Base-by-base conservation (phyloP, 2,113 vertebrate species). In the Vimba vimba region DNA sequence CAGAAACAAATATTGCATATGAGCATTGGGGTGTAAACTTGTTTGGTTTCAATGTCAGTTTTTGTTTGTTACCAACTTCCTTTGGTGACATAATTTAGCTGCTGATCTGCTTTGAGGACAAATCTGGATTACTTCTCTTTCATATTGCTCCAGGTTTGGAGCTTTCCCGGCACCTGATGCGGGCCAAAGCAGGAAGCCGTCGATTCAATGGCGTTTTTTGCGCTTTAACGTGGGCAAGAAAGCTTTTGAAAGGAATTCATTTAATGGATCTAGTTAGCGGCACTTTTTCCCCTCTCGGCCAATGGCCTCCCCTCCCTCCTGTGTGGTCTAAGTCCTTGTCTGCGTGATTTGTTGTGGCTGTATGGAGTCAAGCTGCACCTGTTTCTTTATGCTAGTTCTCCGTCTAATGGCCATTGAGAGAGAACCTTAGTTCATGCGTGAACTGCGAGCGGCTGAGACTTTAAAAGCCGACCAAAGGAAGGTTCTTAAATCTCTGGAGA, bases 261-360 rank as follows among this genome's bases (percentile, higher is more conserved):
- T 89, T 84, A 79, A 71, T 76, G 86, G 81, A 86, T 66, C 68
- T 73, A 50, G 79, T 79, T 80, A 80, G 79, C 62, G 21, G 25
- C 27, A 55, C 69, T 66, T 50, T 83, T 27, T 27, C n/a, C 21
- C 55, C 83, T 60, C 52, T 43, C 43, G 52, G 74, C 55, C 21
- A 50, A 79, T 17, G 27, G 25, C 76, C 71, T 82, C 36, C 71
- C 62, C 81, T 25, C 82, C 79, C 71, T 45, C 30, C 36, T 88
- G 85, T 88, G 86, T 89, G 89, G 86, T 88, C 87, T 66, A 55
- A 69, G 80, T 81, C 75, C 71, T 91, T 91, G 87, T 90, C 76
- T 69, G 62, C 2, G 69, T 87, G 86, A 89, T 90, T 91, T 89
- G 90, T 90, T 86, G 73, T 74, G 73, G 66, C 60, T 85, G 57